Percentiles rank a stretch among this genome's conserved stretches.
phyloP scores from a whole-genome alignment of 2,797 vertebrate species.

The Lepus townsendii region DNA sequence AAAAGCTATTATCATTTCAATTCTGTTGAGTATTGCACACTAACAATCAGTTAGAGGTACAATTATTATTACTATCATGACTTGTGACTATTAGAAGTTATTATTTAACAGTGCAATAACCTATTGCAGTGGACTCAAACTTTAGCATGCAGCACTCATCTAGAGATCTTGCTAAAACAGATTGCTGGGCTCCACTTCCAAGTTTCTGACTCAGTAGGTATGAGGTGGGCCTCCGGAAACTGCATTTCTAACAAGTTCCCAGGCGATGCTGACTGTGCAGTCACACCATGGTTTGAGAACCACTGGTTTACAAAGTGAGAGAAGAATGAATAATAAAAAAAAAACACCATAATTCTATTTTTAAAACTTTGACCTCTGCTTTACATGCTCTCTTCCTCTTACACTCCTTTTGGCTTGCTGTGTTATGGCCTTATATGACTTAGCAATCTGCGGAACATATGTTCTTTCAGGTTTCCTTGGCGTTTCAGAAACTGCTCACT shows the following conservation, averaged over 20 bases:
- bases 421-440: not conserved
- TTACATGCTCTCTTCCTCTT: not conserved
- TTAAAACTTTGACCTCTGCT: not conserved
- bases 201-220: not conserved
- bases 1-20: not conserved
- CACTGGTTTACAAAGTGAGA: constrained; percentile 19
- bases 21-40: constrained; percentile 36
- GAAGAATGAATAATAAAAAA: not conserved
- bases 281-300: constrained; percentile 27
- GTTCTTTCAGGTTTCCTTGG: constrained; percentile 24
- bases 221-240: not conserved
- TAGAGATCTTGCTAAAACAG: not conserved
- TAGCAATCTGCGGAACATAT: not conserved
- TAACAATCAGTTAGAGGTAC: not conserved
- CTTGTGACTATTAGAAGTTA: constrained; percentile 5
- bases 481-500: constrained; percentile 38
- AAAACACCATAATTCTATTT: constrained; percentile 27
- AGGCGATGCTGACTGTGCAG: not conserved
- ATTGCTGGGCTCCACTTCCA: not conserved
- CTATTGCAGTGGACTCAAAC: not conserved
- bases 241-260: constrained; percentile 39
- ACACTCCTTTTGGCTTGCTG: not conserved
- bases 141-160: not conserved
- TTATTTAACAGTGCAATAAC: constrained; percentile 47
- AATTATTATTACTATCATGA: constrained; percentile 10